Percentiles rank a stretch among this genome's conserved stretches.
Conservation (phyloP, 1,140 invertebrate species). For the Drosophila bifasciata region DNA sequence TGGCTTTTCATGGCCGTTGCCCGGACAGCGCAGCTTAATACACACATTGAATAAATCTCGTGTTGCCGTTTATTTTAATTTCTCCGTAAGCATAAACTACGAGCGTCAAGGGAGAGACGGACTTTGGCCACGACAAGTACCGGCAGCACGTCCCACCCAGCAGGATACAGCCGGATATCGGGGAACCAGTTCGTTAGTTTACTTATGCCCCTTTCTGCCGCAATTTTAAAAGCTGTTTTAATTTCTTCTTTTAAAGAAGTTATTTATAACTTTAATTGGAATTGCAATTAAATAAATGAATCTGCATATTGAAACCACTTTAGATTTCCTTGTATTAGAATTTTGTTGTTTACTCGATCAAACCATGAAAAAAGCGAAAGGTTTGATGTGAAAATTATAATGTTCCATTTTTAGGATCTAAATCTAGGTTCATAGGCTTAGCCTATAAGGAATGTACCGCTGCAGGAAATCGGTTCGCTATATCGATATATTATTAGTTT, state of each 20-base stretch:
- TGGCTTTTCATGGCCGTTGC: conserved; percentile 29
- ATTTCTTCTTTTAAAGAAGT: conserved; percentile 44
- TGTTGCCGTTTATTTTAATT: conserved; percentile 81
- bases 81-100: conserved; percentile 80
- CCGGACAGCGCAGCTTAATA: conserved; percentile 76
- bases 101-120: conserved; percentile 61
- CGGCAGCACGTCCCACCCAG: conserved; percentile 27
- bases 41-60: conserved; percentile 81
- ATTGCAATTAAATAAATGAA: conserved; percentile 11
- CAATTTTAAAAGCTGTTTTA: conserved; percentile 28
- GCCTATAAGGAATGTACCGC: no score
- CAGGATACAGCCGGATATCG: conserved; percentile 9
- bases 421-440: no score
- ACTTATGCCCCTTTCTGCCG: conserved; percentile 43
- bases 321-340: no score
- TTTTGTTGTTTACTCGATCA: no score
- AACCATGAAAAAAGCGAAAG: no score
- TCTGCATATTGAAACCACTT: not conserved
- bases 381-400: no score
- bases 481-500: no score
- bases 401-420: no score
- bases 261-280: conserved; percentile 13
- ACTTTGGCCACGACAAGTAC: conserved; percentile 15
- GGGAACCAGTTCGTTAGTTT: conserved; percentile 28
- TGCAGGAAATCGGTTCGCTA: no score